These are phyloP conservation scores for Nothura maculosa DNA, from an alignment of 2,797 vertebrate genomes.

Conservation along the genomic window DNA sequence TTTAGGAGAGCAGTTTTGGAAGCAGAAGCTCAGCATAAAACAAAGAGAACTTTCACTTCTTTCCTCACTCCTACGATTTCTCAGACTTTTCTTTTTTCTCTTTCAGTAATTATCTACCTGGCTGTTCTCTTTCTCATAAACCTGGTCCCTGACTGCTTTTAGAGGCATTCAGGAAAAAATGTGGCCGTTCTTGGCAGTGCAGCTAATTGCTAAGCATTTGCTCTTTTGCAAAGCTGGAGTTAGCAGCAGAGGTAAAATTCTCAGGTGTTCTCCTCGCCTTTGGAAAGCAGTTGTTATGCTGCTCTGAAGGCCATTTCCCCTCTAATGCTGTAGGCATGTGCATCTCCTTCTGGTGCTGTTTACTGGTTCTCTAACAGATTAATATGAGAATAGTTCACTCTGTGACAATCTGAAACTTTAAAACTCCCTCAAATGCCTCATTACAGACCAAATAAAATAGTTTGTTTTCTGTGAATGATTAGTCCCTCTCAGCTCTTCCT, in stretches of 20 bases:
- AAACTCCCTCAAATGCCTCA: conserved; percentile 65
- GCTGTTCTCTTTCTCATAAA: not conserved
- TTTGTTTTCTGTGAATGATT: conserved; percentile 65
- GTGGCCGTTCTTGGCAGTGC: not conserved
- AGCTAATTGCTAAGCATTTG: conserved; percentile 32
- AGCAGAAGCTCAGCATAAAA: not conserved
- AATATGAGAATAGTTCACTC: conserved; percentile 64
- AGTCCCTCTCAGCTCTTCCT: conserved; percentile 48
- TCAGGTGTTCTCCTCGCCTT: conserved; percentile 28
- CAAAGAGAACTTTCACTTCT: not conserved
- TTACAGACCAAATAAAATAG: conserved; percentile 47
- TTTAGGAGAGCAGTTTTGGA: not conserved
- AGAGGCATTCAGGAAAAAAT: conserved; percentile 32
- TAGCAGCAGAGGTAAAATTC: conserved; percentile 46
- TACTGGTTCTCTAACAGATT: conserved; percentile 52
- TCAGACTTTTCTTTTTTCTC: not conserved
- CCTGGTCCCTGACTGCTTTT: not conserved
- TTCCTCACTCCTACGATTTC: not conserved
- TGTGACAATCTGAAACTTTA: conserved; percentile 56
- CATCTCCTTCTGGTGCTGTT: conserved; percentile 47
- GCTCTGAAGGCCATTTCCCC: conserved; percentile 53
- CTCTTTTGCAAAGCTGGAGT: conserved; percentile 18
- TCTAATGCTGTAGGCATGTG: conserved; percentile 12
- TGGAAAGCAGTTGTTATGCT: conserved; percentile 43
- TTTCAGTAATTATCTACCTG: not conserved